Evolutionary conservation across 2,113 vertebrate genomes (phyloP).

Genomic region (Aspidoscelis tigris): DNA sequence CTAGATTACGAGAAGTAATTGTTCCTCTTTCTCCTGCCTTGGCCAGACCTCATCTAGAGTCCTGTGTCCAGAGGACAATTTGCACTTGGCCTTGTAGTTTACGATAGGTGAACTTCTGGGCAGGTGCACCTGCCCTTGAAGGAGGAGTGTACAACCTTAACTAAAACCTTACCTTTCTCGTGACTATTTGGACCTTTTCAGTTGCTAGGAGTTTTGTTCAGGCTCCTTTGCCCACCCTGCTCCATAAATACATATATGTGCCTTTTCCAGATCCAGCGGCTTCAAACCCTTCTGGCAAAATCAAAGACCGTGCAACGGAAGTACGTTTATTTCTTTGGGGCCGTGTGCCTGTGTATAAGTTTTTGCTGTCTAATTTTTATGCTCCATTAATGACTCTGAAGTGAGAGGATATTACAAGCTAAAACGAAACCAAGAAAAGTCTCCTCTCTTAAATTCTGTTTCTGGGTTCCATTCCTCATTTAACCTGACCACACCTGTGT

Average conservation of each 20-base stretch:
- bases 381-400: slow-evolving; percentile 30
- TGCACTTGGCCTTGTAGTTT: no score
- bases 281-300: slow-evolving; percentile 81
- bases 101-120: no score
- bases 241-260: background rate
- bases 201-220: no score
- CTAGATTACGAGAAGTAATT: no score
- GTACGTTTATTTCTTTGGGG: slow-evolving; percentile 71
- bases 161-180: no score
- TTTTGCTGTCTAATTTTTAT: background rate
- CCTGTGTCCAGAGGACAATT: no score
- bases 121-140: no score
- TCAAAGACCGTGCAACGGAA: slow-evolving; percentile 83
- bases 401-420: background rate
- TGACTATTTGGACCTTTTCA: no score
- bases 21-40: no score
- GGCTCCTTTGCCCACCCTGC: rapidly evolving
- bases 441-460: slow-evolving; percentile 20
- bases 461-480: slow-evolving; percentile 19
- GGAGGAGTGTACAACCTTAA: no score
- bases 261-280: slow-evolving; percentile 83
- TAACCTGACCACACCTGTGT: slow-evolving; percentile 24
- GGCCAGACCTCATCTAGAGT: no score
- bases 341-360: background rate
- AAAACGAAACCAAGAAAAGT: background rate